Evolutionary conservation across 64 coral and sea anemone genomes (phyloP).

Genomic region (Anthopleura sola): DNA sequence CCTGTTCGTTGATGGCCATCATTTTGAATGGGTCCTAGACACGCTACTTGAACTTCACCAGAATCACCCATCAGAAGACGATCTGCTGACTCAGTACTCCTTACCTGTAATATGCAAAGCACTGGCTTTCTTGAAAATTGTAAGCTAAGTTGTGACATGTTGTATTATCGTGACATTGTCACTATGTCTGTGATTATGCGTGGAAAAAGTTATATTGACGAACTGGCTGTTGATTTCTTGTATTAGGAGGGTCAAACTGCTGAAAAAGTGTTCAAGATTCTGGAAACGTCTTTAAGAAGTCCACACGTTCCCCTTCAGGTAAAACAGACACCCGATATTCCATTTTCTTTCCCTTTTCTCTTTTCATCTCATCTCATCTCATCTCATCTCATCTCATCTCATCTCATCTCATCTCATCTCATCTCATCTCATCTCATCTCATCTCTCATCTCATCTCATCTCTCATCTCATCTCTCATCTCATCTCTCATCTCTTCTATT

Average conservation of each 20-base stretch:
- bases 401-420: too few relatives aligned
- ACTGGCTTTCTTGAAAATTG: conserved; percentile 81
- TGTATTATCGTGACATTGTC: neutral
- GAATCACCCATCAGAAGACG: conserved; percentile 81
- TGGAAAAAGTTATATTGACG: neutral
- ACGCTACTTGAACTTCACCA: conserved; percentile 79
- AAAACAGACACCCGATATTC: neutral
- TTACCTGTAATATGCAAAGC: conserved; percentile 86
- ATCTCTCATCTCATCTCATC: too few relatives aligned
- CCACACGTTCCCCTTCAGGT: conserved; percentile 91
- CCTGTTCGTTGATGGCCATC: conserved; percentile 76
- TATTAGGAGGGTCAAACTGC: conserved; percentile 70
- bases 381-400: too few relatives aligned
- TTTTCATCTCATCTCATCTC: too few relatives aligned
- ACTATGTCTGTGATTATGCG: neutral
- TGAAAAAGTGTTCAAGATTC: conserved; percentile 88
- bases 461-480: too few relatives aligned
- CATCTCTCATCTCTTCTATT: too few relatives aligned
- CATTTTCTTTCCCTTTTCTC: neutral
- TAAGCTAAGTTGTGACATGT: conserved; percentile 43
- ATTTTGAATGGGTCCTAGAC: conserved; percentile 88
- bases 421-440: too few relatives aligned
- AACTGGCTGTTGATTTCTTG: neutral
- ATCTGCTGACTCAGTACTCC: conserved; percentile 83
- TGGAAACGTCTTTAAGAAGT: conserved; percentile 70